These are phyloP conservation scores for Tenrec ecaudatus DNA, from an alignment of 2,113 vertebrate genomes.

Conservation along the genomic window DNA sequence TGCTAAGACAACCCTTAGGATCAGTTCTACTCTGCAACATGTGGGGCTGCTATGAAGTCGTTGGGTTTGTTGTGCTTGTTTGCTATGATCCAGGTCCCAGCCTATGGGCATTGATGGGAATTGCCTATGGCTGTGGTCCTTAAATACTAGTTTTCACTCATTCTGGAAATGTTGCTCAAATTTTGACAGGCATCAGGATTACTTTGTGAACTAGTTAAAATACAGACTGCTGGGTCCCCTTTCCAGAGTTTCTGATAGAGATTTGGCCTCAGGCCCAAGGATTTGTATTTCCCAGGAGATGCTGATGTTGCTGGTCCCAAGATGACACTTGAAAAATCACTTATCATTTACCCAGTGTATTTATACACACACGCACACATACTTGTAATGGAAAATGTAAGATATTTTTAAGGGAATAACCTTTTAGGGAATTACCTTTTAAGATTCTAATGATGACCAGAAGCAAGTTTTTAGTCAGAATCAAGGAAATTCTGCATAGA, in stretches of 20 bases:
- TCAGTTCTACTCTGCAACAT: background rate
- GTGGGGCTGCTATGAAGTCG: too few species aligned
- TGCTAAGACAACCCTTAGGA: background rate
- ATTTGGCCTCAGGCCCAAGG: background rate
- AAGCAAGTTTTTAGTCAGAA: conserved; percentile 17
- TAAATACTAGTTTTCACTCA: background rate
- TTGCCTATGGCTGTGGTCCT: background rate
- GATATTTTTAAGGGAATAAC: conserved; percentile 11
- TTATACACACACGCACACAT: background rate
- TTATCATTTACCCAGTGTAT: background rate
- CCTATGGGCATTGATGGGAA: background rate
- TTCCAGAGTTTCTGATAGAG: conserved; percentile 28
- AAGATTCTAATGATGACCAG: conserved; percentile 35
- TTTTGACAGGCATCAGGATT: background rate
- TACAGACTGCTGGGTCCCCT: background rate
- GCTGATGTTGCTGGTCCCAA: background rate
- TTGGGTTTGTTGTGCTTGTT: too few species aligned
- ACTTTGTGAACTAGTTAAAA: conserved; percentile 1
- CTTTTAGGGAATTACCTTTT: background rate
- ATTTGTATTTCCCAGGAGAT: background rate
- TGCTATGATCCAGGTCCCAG: background rate
- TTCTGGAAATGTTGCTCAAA: conserved; percentile 6
- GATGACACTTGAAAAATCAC: background rate
- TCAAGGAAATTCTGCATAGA: conserved; percentile 2
- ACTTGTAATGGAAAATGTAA: background rate